Evolutionary conservation across 2,797 vertebrate species (phyloP), one percentile per base, ranked within the genome.

Genomic region (Enteromius paludinosus): DNA sequence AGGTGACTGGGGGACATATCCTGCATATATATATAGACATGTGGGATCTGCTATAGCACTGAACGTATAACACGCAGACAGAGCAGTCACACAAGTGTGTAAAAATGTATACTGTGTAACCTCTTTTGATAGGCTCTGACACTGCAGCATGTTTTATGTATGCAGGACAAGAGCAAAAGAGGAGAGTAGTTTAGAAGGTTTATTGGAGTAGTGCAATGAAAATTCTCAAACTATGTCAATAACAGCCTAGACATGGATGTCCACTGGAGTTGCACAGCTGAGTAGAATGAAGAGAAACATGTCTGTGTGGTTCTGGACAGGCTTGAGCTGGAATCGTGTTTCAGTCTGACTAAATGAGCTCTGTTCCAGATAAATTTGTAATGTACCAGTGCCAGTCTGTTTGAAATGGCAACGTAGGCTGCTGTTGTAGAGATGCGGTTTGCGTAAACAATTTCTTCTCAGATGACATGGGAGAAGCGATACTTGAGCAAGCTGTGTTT

Each of bases 191-290:
- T n/a, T n/a, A n/a, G n/a, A n/a, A n/a, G 87, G 87, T 73, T 85
- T 81, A 91, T 91, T 92, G 87, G 89, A 88, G 91, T 54, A 88
- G 85, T 89, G 79, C 80, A 74, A 33, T 30, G 14, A 1, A 81
- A 68, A 78, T 69, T 15, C 41, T 33, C 8, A 70, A 83, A 78
- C 47, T 74, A 64, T 66, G 7, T 54, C 33, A 8, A 64, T n/a
- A 8, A 47, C 0, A 18, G 33, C 66, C 73, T 25, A 2, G 8
- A 15, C 14, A 68, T 69, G 49, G n/a, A 11, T 23, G 10, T 38
- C 3, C 33, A 47, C 18, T 77, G 0, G 72, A 61, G 25, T 20
- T 79, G 8, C 61, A 4, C 38, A 62, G 43, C 56, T 9, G 15
- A 72, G 28, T 17, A 80, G 25, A 41, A 76, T 35, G 43, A 59